Evolutionary conservation across 2,888 invertebrate species (phyloP).

Genomic region (Drosophila formosana): DNA sequence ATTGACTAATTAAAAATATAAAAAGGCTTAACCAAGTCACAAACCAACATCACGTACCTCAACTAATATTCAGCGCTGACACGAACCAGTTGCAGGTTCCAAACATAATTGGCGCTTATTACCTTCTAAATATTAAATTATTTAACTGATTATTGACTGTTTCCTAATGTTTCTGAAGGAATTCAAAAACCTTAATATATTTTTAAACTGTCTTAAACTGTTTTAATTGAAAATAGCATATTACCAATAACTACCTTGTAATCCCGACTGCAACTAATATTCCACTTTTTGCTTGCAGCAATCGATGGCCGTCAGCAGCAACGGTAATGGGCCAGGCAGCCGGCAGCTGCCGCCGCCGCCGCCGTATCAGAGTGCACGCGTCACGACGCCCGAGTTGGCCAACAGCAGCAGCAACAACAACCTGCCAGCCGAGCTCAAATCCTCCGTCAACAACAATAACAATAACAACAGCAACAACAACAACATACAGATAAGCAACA

Average conservation of each 20-base stretch:
- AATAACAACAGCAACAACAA: constrained; percentile 71
- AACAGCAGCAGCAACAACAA: constrained; percentile 69
- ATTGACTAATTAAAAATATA: too few species aligned
- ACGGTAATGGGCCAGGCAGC: constrained; percentile 56
- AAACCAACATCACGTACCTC: too few species aligned
- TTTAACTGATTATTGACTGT: too few species aligned
- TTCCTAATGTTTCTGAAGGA: too few species aligned
- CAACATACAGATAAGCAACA: constrained; percentile 83
- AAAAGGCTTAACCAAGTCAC: too few species aligned
- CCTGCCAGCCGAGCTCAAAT: constrained; percentile 47
- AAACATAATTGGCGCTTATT: too few species aligned
- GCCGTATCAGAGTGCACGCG: constrained; percentile 87
- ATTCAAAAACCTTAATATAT: too few species aligned
- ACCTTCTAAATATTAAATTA: too few species aligned
- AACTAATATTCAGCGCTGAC: too few species aligned
- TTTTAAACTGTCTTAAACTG: too few species aligned
- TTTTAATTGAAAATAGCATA: background rate
- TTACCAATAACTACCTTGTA: background rate
- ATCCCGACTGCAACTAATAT: background rate
- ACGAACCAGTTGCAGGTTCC: too few species aligned
- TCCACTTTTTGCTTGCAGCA: constrained; percentile 6
- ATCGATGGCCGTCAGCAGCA: constrained; percentile 52
- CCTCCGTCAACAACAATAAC: constrained; percentile 56
- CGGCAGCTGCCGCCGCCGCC: constrained; percentile 89
- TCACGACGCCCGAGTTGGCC: constrained; percentile 61